These are phyloP conservation scores for Sebastes kiyomatsui DNA, from an alignment of 2,797 vertebrate species.

Conservation along the genomic window DNA sequence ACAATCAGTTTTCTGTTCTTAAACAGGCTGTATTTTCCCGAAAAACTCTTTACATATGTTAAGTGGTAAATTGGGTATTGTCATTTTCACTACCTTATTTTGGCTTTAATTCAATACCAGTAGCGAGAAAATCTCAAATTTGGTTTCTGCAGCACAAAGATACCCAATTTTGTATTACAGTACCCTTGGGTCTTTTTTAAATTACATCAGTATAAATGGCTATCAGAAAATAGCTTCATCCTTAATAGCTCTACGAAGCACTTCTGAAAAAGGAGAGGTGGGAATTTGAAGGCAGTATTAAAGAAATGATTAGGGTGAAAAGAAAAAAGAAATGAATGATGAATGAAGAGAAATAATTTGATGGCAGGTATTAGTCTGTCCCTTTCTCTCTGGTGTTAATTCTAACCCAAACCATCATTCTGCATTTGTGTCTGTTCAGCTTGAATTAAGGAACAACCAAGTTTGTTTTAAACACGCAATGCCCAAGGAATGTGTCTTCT, in stretches of 20 bases:
- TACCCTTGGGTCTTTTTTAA: slow-evolving; percentile 41
- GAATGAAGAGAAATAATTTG: slow-evolving; percentile 25
- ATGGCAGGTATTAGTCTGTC: background rate
- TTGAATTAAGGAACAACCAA: background rate
- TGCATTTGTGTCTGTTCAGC: slow-evolving; percentile 4
- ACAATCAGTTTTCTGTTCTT: background rate
- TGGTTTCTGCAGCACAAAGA: slow-evolving; percentile 3
- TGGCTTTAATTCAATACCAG: background rate
- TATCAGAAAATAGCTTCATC: slow-evolving; percentile 43
- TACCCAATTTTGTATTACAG: slow-evolving; percentile 1
- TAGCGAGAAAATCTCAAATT: slow-evolving; percentile 3
- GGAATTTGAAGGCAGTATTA: slow-evolving; percentile 24
- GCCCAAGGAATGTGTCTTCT: background rate
- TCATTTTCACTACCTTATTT: background rate
- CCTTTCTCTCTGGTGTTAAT: background rate
- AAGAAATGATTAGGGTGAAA: background rate
- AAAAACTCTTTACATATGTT: background rate
- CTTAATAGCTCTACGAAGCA: slow-evolving; percentile 28
- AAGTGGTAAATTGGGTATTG: background rate
- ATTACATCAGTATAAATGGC: slow-evolving; percentile 46
- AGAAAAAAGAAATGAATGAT: background rate
- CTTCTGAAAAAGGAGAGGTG: slow-evolving; percentile 21
- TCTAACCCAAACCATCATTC: background rate
- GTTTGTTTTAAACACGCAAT: background rate
- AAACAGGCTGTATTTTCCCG: background rate